phyloP scores from a whole-genome alignment of 2,797 vertebrate genomes.

The Danio jaintianensis region DNA sequence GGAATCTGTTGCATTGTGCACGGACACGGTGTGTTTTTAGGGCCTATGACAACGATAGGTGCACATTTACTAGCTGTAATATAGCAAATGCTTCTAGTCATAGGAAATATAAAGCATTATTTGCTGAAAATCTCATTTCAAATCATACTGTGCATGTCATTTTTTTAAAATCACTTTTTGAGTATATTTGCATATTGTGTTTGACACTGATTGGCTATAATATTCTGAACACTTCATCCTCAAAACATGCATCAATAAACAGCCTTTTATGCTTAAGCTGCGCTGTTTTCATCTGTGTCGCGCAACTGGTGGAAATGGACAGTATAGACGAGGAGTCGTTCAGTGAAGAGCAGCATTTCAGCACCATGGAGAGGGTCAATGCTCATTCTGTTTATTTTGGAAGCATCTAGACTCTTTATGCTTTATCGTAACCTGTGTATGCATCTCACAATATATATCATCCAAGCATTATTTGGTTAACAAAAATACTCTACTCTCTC shows the following conservation, averaged over 20 bases:
- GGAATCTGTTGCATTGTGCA: background rate
- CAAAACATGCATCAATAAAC: background rate
- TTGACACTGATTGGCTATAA: background rate
- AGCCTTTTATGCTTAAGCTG: background rate
- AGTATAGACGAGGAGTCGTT: background rate
- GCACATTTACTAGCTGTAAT: background rate
- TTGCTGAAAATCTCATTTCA: background rate
- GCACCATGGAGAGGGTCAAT: constrained; percentile 58
- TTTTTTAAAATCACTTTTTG: background rate
- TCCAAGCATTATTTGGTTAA: constrained; percentile 7
- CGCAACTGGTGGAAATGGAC: constrained; percentile 58
- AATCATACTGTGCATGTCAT: background rate
- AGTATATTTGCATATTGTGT: background rate
- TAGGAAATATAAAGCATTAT: background rate
- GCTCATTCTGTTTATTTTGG: constrained; percentile 5
- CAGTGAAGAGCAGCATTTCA: constrained; percentile 38
- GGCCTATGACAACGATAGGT: background rate
- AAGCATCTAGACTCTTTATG: background rate
- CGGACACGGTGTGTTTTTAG: background rate
- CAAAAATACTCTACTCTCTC: background rate
- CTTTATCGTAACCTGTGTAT: background rate
- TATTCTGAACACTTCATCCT: too few species aligned
- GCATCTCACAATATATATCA: background rate
- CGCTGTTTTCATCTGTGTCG: constrained; percentile 1
- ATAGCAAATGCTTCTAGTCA: background rate